Evolutionary conservation across 1,140 invertebrate species (phyloP).

Genomic region (Brachionus calyciflorus): DNA sequence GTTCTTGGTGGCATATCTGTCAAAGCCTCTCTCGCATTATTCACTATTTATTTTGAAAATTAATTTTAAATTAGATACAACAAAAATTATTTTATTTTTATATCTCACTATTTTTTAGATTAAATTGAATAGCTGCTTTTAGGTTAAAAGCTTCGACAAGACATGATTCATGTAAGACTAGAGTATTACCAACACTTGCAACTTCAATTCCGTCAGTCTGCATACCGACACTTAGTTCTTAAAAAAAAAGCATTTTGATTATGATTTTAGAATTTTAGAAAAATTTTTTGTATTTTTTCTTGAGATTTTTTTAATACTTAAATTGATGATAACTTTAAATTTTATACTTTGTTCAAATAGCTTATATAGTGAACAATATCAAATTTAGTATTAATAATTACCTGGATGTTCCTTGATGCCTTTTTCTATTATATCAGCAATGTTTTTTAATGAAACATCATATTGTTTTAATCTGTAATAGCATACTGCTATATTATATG

Average conservation of each 20-base stretch:
- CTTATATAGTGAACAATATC: too few relatives aligned
- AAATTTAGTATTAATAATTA: slow-evolving; percentile 50
- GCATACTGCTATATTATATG: slow-evolving; percentile 92
- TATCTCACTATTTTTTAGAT: slow-evolving; percentile 82
- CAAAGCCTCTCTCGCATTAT: slow-evolving; percentile 84
- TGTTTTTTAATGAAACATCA: slow-evolving; percentile 73
- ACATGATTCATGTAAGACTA: slow-evolving; percentile 90
- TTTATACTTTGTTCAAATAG: too few relatives aligned
- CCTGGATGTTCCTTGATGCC: slow-evolving; percentile 91
- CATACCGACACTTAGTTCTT: slow-evolving; percentile 90
- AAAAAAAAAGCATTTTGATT: slow-evolving; percentile 25
- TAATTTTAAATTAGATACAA: background rate
- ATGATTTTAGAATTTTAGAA: background rate
- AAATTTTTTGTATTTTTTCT: background rate
- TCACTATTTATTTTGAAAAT: slow-evolving; percentile 64
- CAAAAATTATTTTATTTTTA: too few relatives aligned
- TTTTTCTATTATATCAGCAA: slow-evolving; percentile 89
- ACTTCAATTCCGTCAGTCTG: slow-evolving; percentile 94
- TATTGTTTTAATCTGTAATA: slow-evolving; percentile 92
- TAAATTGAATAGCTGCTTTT: slow-evolving; percentile 96
- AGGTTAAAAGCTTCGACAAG: slow-evolving; percentile 98
- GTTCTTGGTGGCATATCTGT: slow-evolving; percentile 92
- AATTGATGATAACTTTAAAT: too few relatives aligned
- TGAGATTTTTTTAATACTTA: too few relatives aligned
- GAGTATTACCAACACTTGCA: slow-evolving; percentile 83